Base-by-base conservation (phyloP, 2,888 invertebrate genomes). In the Epicampocera succincta region DNA sequence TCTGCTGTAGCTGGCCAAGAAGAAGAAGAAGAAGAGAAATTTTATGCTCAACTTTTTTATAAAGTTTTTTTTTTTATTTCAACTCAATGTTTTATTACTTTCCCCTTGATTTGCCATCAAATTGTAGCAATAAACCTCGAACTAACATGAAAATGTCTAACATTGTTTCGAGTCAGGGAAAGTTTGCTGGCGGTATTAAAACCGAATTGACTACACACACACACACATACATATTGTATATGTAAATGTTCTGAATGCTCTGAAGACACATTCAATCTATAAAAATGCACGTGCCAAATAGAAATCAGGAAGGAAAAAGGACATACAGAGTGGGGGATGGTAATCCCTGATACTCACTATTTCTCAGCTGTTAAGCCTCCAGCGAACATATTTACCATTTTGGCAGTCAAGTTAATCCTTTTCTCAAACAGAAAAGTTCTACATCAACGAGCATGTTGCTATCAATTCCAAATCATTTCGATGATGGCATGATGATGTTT, bases 51-150 rank as follows among this genome's bases (percentile, higher is more conserved):
- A 33, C 13, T 63, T 63, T 46, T 6, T 13, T 17, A 17, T 46
- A 3, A 17, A 29, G 13, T 48, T 65, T 65, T n/a, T n/a, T n/a
- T n/a, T n/a, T n/a, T n/a, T n/a, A n/a, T n/a, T 9, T 48, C 13
- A 13, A 11, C 48, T 33, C 12, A 63, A 48, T 48, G n/a, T 38
- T 48, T 48, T 48, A 38, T 17, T 38, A 19, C 63, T 13, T 65
- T 65, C 11, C 17, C 9, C 19, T 48, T 17, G 19, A 38, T 50
- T 65, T 50, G 21, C n/a, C 52, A 52, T 52, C n/a, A 40, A 66
- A 52, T 17, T 50, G 13, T 19, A 40, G 17, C 13, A 52, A 66
- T 42, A 66, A 66, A 66, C 25, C 66, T 17, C 15, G 25, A 66
- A 52, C 15, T 52, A 15, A 13, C n/a, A 42, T 15, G 3, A 38